These are phyloP conservation scores for Champsocephalus esox DNA, from an alignment of 2,797 vertebrate species.

Conservation along the genomic window DNA sequence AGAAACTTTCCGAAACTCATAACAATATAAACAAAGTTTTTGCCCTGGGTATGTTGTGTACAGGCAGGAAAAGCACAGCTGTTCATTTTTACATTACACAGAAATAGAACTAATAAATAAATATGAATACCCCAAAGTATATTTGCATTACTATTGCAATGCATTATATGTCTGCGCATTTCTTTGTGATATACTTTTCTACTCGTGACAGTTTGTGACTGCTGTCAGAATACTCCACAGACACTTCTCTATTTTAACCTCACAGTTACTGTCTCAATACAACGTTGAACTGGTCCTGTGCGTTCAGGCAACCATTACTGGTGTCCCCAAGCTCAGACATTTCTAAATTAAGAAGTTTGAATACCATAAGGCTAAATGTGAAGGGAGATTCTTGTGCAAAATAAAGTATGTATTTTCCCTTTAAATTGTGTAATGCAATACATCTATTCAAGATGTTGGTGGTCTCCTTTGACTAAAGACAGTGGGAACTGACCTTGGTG, in stretches of 20 bases:
- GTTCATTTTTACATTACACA: constrained; percentile 17
- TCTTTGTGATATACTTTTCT: neutral
- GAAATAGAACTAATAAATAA: constrained; percentile 3
- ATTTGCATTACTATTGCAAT: neutral
- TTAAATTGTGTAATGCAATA: neutral
- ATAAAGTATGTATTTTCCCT: neutral
- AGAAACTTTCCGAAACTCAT: neutral
- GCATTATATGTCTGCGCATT: neutral
- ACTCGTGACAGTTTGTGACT: neutral
- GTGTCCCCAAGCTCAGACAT: neutral
- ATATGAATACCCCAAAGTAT: neutral
- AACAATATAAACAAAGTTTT: constrained; percentile 8
- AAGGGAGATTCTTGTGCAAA: neutral
- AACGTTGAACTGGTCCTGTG: neutral
- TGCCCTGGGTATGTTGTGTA: constrained; percentile 1
- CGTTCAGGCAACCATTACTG: neutral
- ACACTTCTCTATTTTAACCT: neutral
- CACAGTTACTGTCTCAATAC: neutral
- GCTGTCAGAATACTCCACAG: neutral
- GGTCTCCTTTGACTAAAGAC: constrained; percentile 2
- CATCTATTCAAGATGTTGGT: neutral
- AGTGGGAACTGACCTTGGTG: neutral
- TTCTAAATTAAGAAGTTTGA: neutral
- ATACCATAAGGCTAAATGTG: neutral
- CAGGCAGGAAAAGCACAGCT: neutral